Evolutionary conservation across 2,888 invertebrate species (phyloP).

Genomic region (Drosophila paucipuncta): DNA sequence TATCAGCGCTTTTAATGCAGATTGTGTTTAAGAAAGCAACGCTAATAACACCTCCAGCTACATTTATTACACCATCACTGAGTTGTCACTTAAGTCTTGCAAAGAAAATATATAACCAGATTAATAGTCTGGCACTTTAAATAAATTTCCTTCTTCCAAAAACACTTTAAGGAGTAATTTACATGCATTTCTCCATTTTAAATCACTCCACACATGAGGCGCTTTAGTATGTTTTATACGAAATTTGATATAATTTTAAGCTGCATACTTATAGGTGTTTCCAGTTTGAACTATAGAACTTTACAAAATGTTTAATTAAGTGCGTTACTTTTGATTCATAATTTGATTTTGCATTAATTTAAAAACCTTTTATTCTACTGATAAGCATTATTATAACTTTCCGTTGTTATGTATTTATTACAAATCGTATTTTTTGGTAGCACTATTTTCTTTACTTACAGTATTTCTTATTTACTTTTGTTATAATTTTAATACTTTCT

Average conservation of each 20-base stretch:
- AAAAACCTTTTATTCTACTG: not conserved
- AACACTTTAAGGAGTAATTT: not conserved
- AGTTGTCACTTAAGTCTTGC: not conserved
- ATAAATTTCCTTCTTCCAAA: not conserved
- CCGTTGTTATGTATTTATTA: not conserved
- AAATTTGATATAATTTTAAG: not conserved
- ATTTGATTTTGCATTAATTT: not conserved
- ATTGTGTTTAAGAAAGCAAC: not conserved
- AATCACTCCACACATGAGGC: not conserved
- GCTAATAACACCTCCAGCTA: not conserved
- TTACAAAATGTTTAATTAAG: not conserved
- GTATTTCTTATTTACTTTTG: not conserved
- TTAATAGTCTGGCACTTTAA: not conserved
- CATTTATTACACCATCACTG: not conserved
- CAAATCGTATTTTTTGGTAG: not conserved
- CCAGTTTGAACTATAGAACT: not conserved
- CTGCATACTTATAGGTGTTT: not conserved
- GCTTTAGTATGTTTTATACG: not conserved
- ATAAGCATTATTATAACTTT: not conserved
- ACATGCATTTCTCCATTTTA: not conserved
- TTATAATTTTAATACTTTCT: not conserved
- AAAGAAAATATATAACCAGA: not conserved
- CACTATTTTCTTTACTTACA: not conserved
- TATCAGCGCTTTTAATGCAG: not conserved
- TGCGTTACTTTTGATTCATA: not conserved